Evolutionary conservation across 1,140 invertebrate genomes (phyloP).

Genomic region (Drosophila nigromelanica): DNA sequence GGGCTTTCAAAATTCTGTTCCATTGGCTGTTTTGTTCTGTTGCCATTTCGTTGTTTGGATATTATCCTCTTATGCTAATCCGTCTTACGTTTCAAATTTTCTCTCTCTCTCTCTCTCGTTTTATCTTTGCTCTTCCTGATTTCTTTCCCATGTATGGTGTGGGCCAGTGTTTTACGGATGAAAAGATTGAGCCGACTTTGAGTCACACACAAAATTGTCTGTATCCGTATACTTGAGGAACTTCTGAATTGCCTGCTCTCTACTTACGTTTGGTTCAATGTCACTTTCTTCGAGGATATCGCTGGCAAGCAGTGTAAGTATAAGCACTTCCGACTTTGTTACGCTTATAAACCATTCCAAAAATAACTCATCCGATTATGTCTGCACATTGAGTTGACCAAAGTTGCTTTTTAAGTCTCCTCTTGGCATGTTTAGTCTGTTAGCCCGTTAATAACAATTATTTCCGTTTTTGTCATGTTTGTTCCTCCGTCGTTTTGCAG

Average conservation of each 20-base stretch:
- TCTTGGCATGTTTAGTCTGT: conserved; percentile 33
- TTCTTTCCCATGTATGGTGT: conserved; percentile 24
- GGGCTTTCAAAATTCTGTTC: conserved; percentile 29
- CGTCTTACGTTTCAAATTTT: conserved; percentile 76
- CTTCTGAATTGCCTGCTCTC: conserved; percentile 27
- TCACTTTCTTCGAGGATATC: conserved; percentile 72
- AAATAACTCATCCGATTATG: conserved; percentile 61
- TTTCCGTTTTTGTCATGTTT: conserved; percentile 47
- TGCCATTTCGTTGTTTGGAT: conserved; percentile 34
- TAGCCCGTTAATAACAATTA: conserved; percentile 41
- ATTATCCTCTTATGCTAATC: conserved; percentile 83
- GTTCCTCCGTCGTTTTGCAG: conserved; percentile 8
- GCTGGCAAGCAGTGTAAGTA: conserved; percentile 65
- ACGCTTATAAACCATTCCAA: conserved; percentile 12
- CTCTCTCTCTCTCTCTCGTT: conserved; percentile 30
- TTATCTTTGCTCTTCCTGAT: conserved; percentile 29
- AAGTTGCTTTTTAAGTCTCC: conserved; percentile 33
- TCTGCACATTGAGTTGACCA: conserved; percentile 57
- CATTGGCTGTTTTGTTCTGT: conserved; percentile 35
- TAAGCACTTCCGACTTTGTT: conserved; percentile 46
- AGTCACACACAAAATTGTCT: conserved; percentile 42
- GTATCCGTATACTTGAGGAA: conserved; percentile 44
- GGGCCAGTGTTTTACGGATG: conserved; percentile 26
- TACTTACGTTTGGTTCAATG: conserved; percentile 57
- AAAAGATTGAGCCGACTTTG: conserved; percentile 68